Evolutionary conservation across 2,113 vertebrate species (phyloP).

Genomic region (Parus major): DNA sequence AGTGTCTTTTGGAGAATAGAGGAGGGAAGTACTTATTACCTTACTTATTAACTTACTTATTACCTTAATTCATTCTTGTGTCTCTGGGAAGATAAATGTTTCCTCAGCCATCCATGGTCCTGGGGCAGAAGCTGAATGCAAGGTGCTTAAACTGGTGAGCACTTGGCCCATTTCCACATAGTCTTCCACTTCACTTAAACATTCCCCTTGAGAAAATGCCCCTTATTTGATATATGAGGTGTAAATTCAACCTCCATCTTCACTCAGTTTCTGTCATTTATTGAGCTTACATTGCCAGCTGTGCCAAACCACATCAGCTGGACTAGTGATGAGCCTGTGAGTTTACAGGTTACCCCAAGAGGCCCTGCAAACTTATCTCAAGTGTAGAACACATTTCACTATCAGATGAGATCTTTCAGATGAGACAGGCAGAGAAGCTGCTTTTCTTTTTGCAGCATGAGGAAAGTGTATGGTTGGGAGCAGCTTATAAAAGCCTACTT

Average conservation of each 20-base stretch:
- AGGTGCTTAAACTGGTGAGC: not conserved
- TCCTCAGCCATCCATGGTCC: not conserved
- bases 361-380: not conserved
- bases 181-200: constrained; percentile 58
- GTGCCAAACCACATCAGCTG: constrained; percentile 1
- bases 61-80: not conserved
- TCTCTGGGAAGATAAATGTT: not conserved
- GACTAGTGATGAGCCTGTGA: not conserved
- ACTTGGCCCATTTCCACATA: constrained; percentile 42
- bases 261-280: constrained; percentile 56
- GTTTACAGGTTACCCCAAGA: not conserved
- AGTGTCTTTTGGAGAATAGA: not conserved
- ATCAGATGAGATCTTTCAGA: not conserved
- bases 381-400: not conserved
- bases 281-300: constrained; percentile 21
- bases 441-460: not conserved
- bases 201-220: constrained; percentile 64
- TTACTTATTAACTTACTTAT: too few species aligned
- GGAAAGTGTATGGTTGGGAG: not conserved
- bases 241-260: constrained; percentile 69
- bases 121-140: constrained; percentile 36
- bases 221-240: constrained; percentile 55
- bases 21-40: not conserved
- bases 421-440: not conserved
- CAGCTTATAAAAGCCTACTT: not conserved